phyloP scores from a whole-genome alignment of 2,888 invertebrate species.

The Aleiodes testaceus region DNA sequence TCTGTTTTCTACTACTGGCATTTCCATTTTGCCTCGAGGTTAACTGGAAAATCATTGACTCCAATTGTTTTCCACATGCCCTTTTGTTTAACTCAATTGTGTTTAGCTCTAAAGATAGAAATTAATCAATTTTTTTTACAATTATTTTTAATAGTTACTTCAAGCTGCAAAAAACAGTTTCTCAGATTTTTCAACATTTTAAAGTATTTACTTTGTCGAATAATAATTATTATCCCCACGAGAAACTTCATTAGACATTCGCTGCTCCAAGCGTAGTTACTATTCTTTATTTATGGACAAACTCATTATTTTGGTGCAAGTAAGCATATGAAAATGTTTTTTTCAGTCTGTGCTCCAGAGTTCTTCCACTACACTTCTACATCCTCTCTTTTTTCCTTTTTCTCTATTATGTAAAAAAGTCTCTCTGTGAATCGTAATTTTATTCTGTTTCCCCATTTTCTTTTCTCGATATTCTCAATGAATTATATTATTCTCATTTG shows the following conservation, averaged over 20 bases:
- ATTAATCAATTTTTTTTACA: neutral
- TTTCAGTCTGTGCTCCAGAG: slow-evolving; percentile 36
- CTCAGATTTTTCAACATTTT: neutral
- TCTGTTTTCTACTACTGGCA: slow-evolving; percentile 12
- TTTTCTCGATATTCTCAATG: slow-evolving; percentile 7
- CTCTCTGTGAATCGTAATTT: slow-evolving; percentile 36
- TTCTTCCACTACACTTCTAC: slow-evolving; percentile 16
- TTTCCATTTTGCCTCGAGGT: slow-evolving; percentile 15
- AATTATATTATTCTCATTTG: neutral
- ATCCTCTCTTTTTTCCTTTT: slow-evolving; percentile 16
- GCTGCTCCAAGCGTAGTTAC: slow-evolving; percentile 61
- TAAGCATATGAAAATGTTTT: slow-evolving; percentile 67
- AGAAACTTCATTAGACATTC: slow-evolving; percentile 71
- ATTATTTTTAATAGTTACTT: too few species aligned
- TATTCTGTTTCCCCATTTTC: slow-evolving; percentile 28
- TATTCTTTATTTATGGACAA: slow-evolving; percentile 72
- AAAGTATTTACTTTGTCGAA: slow-evolving; percentile 57
- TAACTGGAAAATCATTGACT: neutral
- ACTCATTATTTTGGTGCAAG: slow-evolving; percentile 72
- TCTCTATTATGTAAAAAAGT: slow-evolving; percentile 30
- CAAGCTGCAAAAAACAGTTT: too few species aligned
- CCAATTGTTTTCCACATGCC: neutral
- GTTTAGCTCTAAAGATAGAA: neutral
- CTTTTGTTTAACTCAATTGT: neutral
- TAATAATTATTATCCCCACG: slow-evolving; percentile 69